Evolutionary conservation across 2,888 invertebrate genomes (phyloP).

Genomic region (Lithophane leautieri): DNA sequence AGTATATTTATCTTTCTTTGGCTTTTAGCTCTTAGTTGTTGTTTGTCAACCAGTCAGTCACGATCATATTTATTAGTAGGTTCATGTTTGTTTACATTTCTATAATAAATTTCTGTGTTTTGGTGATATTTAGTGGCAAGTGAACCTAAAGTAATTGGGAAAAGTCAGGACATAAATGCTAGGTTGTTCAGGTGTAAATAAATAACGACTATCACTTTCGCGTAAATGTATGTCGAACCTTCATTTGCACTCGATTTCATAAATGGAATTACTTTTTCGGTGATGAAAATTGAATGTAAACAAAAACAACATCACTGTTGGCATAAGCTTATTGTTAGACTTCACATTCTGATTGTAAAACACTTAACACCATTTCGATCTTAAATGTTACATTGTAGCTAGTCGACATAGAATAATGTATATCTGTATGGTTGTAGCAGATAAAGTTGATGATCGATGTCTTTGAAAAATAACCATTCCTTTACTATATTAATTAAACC

Average conservation of each 20-base stretch:
- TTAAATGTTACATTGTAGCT: conserved; percentile 55
- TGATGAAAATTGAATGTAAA: not conserved
- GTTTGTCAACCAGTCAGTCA: not conserved
- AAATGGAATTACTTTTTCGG: not conserved
- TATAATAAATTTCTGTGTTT: not conserved
- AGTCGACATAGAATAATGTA: conserved; percentile 48
- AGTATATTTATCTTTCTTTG: not conserved
- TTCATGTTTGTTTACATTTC: not conserved
- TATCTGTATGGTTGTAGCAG: conserved; percentile 34
- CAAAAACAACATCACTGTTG: conserved; percentile 12
- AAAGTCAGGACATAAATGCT: conserved; percentile 1
- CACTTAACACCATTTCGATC: conserved; percentile 63
- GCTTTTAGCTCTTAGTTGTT: no score
- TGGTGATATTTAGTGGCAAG: conserved; percentile 3
- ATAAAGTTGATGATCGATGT: conserved; percentile 19
- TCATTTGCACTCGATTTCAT: not conserved
- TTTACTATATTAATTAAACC: not conserved
- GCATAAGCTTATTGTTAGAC: conserved; percentile 11
- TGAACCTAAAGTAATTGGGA: conserved; percentile 19
- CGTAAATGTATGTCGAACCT: not conserved
- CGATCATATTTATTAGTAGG: not conserved
- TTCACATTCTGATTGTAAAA: conserved; percentile 56
- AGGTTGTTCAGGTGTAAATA: not conserved
- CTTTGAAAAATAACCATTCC: conserved; percentile 6
- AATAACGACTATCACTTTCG: not conserved